phyloP scores from a whole-genome alignment of 2,113 vertebrate species.

The Athene cunicularia region DNA sequence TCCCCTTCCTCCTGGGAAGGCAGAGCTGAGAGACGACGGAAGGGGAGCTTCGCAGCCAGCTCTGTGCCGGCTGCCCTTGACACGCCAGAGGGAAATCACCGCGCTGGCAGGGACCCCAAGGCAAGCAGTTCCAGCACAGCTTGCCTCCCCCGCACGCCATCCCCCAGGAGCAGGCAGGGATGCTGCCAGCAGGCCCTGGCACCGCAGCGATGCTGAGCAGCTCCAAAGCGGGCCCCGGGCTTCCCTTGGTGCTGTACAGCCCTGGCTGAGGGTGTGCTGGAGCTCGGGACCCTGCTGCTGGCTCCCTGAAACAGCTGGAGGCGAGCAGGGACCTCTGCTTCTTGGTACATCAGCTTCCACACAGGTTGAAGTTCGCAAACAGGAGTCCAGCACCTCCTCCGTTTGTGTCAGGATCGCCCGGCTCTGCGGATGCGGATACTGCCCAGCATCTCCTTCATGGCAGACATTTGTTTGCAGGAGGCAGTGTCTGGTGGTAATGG shows the following conservation, averaged over 20 bases:
- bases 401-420: background rate
- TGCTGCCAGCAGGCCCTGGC: slow-evolving; percentile 16
- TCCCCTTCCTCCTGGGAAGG: background rate
- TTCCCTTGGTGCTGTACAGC: background rate
- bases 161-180: background rate
- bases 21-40: background rate
- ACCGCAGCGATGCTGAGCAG: background rate
- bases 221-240: background rate
- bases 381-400: background rate
- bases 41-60: background rate
- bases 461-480: background rate
- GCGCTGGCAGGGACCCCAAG: background rate
- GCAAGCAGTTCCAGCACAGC: background rate
- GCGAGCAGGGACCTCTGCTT: background rate
- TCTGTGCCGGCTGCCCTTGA: background rate
- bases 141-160: background rate
- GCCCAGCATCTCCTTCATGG: background rate
- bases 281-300: background rate
- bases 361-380: background rate
- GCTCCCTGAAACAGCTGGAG: background rate
- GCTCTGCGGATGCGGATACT: fast-evolving
- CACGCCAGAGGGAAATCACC: background rate
- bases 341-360: background rate
- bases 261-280: background rate
- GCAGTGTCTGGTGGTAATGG: background rate